Evolutionary conservation across 1,140 invertebrate species (phyloP).

Genomic region (Orchestia grillus): DNA sequence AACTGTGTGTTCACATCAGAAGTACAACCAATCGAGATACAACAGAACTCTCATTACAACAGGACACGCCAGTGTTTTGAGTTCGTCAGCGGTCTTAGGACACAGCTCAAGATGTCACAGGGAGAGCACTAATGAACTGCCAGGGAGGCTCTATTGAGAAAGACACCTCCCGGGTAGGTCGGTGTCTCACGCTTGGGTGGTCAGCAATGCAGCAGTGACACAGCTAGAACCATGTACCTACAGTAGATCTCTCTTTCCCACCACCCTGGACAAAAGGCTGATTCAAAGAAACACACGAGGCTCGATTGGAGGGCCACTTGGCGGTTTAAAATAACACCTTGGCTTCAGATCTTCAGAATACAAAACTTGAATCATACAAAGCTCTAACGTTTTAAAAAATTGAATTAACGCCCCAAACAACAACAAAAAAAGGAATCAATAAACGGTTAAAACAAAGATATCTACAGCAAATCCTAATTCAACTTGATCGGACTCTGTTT

Average conservation of each 20-base stretch:
- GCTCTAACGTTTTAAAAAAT: not conserved
- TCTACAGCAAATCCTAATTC: not conserved
- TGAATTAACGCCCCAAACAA: not conserved
- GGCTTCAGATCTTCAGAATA: not conserved
- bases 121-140: not conserved
- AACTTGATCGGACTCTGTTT: not conserved
- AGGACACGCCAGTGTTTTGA: not conserved
- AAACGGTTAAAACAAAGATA: not conserved
- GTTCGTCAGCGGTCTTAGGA: not conserved
- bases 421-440: not conserved
- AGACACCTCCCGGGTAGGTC: not conserved
- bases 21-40: not conserved
- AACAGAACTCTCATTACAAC: not conserved
- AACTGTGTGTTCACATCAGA: not conserved
- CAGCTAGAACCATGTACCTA: not conserved
- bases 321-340: not conserved
- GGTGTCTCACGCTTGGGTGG: constrained; percentile 39
- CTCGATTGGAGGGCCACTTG: not conserved
- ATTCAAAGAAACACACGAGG: not conserved
- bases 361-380: not conserved
- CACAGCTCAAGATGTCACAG: not conserved
- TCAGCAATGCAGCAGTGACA: constrained; percentile 46
- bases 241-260: not conserved
- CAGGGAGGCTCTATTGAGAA: not conserved
- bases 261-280: not conserved